phyloP scores from a whole-genome alignment of 2,888 invertebrate genomes.

The Drosophila picticornis region DNA sequence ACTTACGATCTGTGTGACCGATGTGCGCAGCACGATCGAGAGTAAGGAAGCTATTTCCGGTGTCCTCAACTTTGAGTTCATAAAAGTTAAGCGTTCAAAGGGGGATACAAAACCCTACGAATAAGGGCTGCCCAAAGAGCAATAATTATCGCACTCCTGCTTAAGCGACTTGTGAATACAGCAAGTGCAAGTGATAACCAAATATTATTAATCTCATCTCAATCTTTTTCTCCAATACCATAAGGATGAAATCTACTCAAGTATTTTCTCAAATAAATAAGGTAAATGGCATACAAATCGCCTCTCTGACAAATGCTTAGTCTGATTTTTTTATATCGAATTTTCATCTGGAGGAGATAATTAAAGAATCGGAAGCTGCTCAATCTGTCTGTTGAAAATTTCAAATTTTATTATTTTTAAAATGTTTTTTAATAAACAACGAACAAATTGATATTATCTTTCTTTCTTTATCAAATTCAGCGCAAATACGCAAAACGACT shows the following conservation, averaged over 20 bases:
- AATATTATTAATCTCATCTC: neutral
- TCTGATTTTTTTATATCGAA: neutral
- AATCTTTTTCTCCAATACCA: neutral
- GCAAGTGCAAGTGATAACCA: neutral
- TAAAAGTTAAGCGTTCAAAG: constrained; percentile 16
- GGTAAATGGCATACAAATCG: neutral
- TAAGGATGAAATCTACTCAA: neutral
- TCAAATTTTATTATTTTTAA: constrained; percentile 5
- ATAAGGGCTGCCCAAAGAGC: neutral
- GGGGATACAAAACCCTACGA: constrained; percentile 17
- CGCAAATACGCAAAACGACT: neutral
- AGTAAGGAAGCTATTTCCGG: constrained; percentile 32
- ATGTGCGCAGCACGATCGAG: constrained; percentile 43
- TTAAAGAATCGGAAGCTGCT: constrained; percentile 5
- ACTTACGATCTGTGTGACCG: constrained; percentile 63
- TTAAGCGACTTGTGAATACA: neutral
- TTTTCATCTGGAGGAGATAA: neutral
- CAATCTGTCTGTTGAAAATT: constrained; percentile 1
- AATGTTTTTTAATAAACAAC: neutral
- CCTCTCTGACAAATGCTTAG: neutral
- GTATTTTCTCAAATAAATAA: neutral
- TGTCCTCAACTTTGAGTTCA: constrained; percentile 56
- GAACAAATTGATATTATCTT: neutral
- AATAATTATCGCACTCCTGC: neutral
- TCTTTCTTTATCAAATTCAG: neutral